Evolutionary conservation across 2,888 invertebrate genomes (phyloP).

Genomic region (Nomada hirtipes): DNA sequence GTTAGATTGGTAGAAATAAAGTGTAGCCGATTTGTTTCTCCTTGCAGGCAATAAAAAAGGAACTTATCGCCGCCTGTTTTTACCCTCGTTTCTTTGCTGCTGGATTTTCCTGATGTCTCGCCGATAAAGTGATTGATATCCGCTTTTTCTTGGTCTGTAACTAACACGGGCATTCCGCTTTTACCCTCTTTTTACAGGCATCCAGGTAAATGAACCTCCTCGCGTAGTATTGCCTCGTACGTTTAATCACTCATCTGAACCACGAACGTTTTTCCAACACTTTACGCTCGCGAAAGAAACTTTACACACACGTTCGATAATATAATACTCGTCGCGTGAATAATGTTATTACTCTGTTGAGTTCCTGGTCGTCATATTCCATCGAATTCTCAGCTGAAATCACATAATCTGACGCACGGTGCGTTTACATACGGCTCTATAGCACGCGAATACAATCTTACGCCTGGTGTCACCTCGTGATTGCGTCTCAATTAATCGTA

Average conservation of each 20-base stretch:
- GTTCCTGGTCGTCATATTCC: too few species aligned
- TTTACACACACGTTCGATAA: too few species aligned
- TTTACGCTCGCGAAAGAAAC: too few species aligned
- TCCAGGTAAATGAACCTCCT: neutral
- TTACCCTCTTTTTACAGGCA: neutral
- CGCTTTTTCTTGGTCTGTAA: conserved; percentile 8
- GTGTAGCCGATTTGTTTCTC: too few species aligned
- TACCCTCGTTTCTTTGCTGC: conserved; percentile 3
- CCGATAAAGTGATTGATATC: conserved; percentile 8
- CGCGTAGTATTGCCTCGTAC: neutral
- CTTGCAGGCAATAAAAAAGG: too few species aligned
- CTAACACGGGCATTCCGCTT: neutral
- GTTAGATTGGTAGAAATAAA: too few species aligned
- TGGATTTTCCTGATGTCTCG: neutral
- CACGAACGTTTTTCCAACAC: neutral
- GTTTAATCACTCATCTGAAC: neutral
- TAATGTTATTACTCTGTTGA: too few species aligned
- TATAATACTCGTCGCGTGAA: too few species aligned
- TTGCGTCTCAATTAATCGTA: conserved; percentile 58
- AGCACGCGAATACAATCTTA: conserved; percentile 32
- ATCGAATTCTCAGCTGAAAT: neutral
- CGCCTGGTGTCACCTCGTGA: conserved; percentile 39
- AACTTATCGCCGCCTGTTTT: neutral
- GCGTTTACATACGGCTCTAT: conserved; percentile 14
- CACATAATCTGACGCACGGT: neutral